Evolutionary conservation across 2,797 vertebrate genomes (phyloP).

Genomic region (Melanotaenia parkinsoni): DNA sequence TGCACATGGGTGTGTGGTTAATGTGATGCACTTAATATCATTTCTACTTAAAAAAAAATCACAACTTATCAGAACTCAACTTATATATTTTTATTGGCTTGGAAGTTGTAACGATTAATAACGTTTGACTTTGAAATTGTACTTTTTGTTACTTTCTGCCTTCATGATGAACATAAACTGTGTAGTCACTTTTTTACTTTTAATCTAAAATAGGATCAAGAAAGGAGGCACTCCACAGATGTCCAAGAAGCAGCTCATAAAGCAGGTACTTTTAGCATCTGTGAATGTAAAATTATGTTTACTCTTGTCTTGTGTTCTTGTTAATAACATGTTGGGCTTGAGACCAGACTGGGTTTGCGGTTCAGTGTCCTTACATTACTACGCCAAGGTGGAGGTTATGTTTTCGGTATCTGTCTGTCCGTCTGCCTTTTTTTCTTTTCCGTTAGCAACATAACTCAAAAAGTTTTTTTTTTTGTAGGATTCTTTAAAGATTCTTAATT

Average conservation of each 20-base stretch:
- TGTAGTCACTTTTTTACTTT: conserved; percentile 9
- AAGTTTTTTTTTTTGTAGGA: too few relatives aligned
- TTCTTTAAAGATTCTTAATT: too few relatives aligned
- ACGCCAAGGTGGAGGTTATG: background rate
- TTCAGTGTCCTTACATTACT: background rate
- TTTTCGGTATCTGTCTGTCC: too few relatives aligned
- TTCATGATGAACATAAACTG: background rate
- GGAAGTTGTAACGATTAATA: background rate
- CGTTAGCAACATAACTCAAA: too few relatives aligned
- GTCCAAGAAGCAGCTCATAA: conserved; percentile 82
- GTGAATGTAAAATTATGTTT: conserved; percentile 16
- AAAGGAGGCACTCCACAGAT: conserved; percentile 83
- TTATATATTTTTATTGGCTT: background rate
- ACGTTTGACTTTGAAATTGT: background rate
- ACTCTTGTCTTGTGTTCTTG: conserved; percentile 7
- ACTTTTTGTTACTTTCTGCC: background rate
- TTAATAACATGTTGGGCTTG: background rate
- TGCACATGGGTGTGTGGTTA: conserved; percentile 53
- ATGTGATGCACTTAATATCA: conserved; percentile 7
- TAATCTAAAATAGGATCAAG: conserved; percentile 84
- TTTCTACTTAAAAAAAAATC: conserved; percentile 10
- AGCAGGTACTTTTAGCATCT: conserved; percentile 77
- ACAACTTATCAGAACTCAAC: background rate
- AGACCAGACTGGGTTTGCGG: background rate
- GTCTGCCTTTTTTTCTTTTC: too few relatives aligned